Base-by-base conservation (phyloP, 1,140 invertebrate genomes). In the Temnothorax curvispinosus region DNA sequence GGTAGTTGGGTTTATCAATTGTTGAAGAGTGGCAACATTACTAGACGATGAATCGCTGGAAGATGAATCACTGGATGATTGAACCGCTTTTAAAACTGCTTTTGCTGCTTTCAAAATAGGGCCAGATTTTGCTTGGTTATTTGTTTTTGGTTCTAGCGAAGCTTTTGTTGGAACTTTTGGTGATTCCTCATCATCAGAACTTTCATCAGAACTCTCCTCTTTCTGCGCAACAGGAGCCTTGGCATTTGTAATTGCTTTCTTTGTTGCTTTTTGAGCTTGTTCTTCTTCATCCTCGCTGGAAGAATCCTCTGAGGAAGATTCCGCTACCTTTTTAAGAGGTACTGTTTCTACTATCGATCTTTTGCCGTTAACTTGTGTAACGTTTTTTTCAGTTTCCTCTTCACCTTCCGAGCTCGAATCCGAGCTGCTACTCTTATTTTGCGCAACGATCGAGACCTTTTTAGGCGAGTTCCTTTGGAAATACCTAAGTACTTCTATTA, bases 401-500 rank as follows among this genome's bases (percentile, higher is more conserved):
- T 94, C 93, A 38, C 92, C 94, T 1, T 94, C 94, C 0, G 95
- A 95, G 71, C 94, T 94, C 3, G 94, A 95, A 81, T 95, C 94
- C 35, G 95, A 95, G 86, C 94, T 95, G 35, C 93, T 93, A 9
- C 93, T 87, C 72, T 94, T 92, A 15, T 91, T 91, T 18, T 89
- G 44, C 47, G 87, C 81, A 69, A 94, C 92, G 13, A 94, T 56
- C 5, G 92, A 89, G 50, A 96, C 81, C 74, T 96, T 96, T 54
- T 95, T 96, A 3, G 91, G 71, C 0, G 95, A 95, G 58, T 88
- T 95, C 27, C 95, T 95, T 91, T 96, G 95, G 90, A 95, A 96
- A 85, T 94, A 94, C 27, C 93, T 90, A 27, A 96, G 89, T 6
- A 96, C 93, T 0, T 96, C 96, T 0, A 86, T n/a, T 3, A 97